Evolutionary conservation across 2,888 invertebrate genomes (phyloP), one percentile per base, ranked within the genome.

Genomic region (Drosophila ezoana): DNA sequence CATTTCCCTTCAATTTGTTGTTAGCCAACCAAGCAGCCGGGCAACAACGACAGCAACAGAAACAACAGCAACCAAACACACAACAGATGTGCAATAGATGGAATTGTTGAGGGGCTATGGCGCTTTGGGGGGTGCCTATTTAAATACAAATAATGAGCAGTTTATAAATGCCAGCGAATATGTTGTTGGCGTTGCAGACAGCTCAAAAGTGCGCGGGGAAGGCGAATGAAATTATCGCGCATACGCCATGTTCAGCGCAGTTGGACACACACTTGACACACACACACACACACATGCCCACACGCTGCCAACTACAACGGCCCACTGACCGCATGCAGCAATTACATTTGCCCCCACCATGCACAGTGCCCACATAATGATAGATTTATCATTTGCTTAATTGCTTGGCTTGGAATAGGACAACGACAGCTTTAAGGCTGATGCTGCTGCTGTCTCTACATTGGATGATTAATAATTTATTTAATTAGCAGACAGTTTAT

Each of bases 1-100:
- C 90, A 91, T 90, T 91, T 91, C 90, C 90, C 89, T 80, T 87
- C 90, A 90, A 90, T 91, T 91, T 91, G 90, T 89, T 89, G 85
- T 76, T 79, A 68, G 85, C 79, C 83, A 66, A 69, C 68, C 79
- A 60, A 73, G 61, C 67, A 59, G 43, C 68, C 44, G 33, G 66
- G 53, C 65, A 73, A 57, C 64, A 63, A 51, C 44, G 57, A 43
- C 20, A 47, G 16, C 51, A 72, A 51, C 58, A 59, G 35, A 11
- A 38, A 23, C 59, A 23, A 63, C 40, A 61, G 23, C 37, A 43
- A 14, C 20, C 32, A 44, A 66, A 49, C 61, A 57, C 53, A 75
- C 37, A 78, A 72, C 65, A 75, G 71, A 71, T 68, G 79, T 61
- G 74, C 60, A 75, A 63, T 70, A 74, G 70, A 60, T 16, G 49